These are phyloP conservation scores for Poecilus cupreus DNA, from an alignment of 2,888 invertebrate species.

Conservation along the genomic window DNA sequence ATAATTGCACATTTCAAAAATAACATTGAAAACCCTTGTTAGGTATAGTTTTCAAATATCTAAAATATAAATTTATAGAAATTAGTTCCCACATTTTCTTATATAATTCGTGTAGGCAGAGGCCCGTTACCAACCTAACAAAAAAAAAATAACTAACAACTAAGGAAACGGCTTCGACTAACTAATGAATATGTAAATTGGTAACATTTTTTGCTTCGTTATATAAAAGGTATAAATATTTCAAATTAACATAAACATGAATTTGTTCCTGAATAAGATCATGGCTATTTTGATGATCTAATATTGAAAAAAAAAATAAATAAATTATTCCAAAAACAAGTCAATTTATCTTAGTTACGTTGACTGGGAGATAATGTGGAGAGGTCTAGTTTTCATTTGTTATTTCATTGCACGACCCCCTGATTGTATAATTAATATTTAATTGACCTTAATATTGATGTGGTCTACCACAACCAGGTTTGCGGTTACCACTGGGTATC, in stretches of 20 bases:
- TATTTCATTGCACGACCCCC: neutral
- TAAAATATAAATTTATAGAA: no score
- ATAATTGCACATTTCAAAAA: no score
- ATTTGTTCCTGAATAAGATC: constrained; percentile 8
- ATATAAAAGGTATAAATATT: constrained; percentile 34
- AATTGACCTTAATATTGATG: constrained; percentile 52
- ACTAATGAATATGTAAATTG: constrained; percentile 28
- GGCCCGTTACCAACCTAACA: no score
- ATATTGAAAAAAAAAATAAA: neutral
- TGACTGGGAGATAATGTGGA: neutral
- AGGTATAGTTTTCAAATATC: no score
- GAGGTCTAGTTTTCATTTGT: neutral
- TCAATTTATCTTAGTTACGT: neutral
- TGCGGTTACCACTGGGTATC: neutral
- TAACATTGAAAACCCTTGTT: no score
- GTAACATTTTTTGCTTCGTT: neutral
- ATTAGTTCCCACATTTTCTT: no score
- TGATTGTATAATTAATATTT: constrained; percentile 40
- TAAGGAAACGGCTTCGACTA: neutral
- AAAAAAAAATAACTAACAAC: neutral
- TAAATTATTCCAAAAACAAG: neutral
- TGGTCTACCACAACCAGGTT: constrained; percentile 40
- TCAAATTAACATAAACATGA: neutral
- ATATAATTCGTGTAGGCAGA: no score
- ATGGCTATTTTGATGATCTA: constrained; percentile 15